Base-by-base conservation (phyloP, 1,140 invertebrate genomes). In the Papilio xuthus region DNA sequence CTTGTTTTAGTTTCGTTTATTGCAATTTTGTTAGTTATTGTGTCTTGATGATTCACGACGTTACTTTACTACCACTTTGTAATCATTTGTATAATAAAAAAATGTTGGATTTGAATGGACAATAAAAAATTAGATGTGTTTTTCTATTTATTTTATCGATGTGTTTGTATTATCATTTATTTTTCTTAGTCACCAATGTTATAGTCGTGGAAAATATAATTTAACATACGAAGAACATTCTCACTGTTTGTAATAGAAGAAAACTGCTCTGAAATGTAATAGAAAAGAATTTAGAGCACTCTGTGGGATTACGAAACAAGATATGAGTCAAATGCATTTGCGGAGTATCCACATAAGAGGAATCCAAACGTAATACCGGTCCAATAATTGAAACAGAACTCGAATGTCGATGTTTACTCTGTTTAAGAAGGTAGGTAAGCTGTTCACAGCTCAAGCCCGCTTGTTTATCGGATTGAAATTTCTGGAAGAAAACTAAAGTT, bases 401-500 rank as follows among this genome's bases (percentile, higher is more conserved):
- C 78, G 77, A 76, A 71, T 63, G 72, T n/a, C 63, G 75, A 78
- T 82, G 81, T 82, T 84, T 86, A 77, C 60, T 71, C 56, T 78
- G 63, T 75, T 82, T 76, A 79, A 81, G 81, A 60, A 79, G 83
- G 83, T 83, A 85, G 82, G 81, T 86, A 85, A 86, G 82, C 80
- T 81, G 83, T 84, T 85, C 80, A 78, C 83, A 80, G 80, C 80
- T 82, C 75, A 82, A 80, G 79, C 83, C 53, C 78, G 79, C 70
- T 85, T 89, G 86, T 90, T 89, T 89, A 88, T 87, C 81, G 82
- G 83, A 85, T 84, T 81, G 84, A 83, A 85, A 88, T 88, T 88
- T 86, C 81, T 86, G 63, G 85, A 89, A 91, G 90, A 89, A 90
- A 88, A 88, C 85, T 87, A 79, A 86, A 90, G 87, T 89, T 87